phyloP scores from a whole-genome alignment of 2,888 invertebrate genomes.

The Drosophila differens region DNA sequence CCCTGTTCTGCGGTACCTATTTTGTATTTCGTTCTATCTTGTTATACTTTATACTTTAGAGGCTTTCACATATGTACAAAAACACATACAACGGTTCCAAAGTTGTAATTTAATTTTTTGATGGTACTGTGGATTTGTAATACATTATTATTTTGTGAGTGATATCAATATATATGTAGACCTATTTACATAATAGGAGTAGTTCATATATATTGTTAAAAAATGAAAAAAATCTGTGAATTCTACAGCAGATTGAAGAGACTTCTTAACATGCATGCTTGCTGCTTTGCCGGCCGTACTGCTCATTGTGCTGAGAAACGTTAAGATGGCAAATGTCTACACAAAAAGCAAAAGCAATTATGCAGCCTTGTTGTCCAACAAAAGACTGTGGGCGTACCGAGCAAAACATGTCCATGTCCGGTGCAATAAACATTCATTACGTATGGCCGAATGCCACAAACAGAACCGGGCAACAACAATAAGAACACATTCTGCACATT shows the following conservation, averaged over 20 bases:
- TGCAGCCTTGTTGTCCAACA: conserved; percentile 67
- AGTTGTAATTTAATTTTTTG: background rate
- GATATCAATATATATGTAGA: background rate
- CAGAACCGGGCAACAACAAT: conserved; percentile 64
- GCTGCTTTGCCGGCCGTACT: background rate
- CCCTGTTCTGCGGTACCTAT: too few relatives aligned
- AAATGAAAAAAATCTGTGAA: background rate
- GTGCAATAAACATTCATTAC: conserved; percentile 80
- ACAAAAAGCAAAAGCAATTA: conserved; percentile 72
- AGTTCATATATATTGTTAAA: background rate
- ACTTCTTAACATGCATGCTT: background rate
- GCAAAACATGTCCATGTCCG: conserved; percentile 80
- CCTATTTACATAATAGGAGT: background rate
- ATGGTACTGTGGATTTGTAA: background rate
- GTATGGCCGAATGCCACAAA: conserved; percentile 76
- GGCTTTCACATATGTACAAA: too few relatives aligned
- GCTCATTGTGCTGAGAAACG: conserved; percentile 38
- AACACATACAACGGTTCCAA: background rate
- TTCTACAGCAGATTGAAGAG: background rate
- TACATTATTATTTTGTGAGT: background rate
- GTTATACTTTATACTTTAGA: too few relatives aligned
- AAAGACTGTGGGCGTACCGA: conserved; percentile 46
- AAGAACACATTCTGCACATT: conserved; percentile 19
- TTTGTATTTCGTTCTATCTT: too few relatives aligned
- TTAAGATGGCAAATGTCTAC: conserved; percentile 43